Evolutionary conservation across 2,113 vertebrate genomes (phyloP).

Genomic region (Sinocyclocheilus anophthalmus): DNA sequence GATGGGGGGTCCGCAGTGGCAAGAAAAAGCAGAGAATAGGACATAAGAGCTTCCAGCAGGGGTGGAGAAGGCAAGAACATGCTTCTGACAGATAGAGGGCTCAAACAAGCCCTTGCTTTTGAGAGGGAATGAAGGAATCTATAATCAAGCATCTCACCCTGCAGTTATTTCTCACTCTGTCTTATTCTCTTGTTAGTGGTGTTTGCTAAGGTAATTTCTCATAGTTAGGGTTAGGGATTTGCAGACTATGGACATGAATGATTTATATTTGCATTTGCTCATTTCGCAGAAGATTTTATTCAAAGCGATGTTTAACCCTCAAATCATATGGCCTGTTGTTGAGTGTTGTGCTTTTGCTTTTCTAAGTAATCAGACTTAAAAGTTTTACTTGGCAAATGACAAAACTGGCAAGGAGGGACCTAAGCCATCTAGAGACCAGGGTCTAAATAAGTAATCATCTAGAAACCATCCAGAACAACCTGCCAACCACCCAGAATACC

Average conservation of each 20-base stretch:
- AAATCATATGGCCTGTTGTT: neutral
- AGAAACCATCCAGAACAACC: neutral
- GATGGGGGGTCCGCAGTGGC: slow-evolving; percentile 47
- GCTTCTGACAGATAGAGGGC: slow-evolving; percentile 70
- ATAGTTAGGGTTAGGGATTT: neutral
- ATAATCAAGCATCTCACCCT: slow-evolving; percentile 21
- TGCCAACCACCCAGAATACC: neutral
- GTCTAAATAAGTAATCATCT: neutral
- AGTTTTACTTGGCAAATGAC: neutral
- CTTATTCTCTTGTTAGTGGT: slow-evolving; percentile 5
- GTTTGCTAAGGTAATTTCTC: neutral
- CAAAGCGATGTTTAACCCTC: neutral
- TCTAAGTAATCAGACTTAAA: neutral
- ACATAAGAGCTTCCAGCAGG: slow-evolving; percentile 23
- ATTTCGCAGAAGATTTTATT: neutral
- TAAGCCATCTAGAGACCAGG: neutral
- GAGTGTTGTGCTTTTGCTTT: neutral
- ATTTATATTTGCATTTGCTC: neutral
- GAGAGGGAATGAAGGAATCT: slow-evolving; percentile 16
- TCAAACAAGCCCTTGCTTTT: slow-evolving; percentile 25
- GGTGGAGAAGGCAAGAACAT: slow-evolving; percentile 61
- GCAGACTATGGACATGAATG: neutral
- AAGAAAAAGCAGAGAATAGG: slow-evolving; percentile 51
- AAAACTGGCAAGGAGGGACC: neutral
- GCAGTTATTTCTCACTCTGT: slow-evolving; percentile 14